A percentile compares a stretch with the other conserved stretches of the same genome.
Evolutionary conservation across 2,113 vertebrate genomes (phyloP).

Genomic region (Ailurus styani): DNA sequence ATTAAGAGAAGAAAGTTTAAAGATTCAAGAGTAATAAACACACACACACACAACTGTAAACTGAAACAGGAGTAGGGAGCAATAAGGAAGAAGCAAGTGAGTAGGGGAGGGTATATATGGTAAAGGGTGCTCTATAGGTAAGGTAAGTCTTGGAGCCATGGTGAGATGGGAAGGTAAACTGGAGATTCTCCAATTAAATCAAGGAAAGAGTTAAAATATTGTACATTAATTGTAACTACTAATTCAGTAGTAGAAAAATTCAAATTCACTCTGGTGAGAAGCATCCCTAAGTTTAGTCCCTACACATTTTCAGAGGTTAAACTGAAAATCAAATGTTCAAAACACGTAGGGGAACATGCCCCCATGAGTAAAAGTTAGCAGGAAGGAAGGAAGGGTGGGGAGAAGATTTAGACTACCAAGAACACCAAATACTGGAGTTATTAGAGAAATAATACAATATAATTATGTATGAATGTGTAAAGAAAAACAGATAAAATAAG

Average conservation of each 20-base stretch:
- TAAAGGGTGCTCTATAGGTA: neutral
- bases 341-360: neutral
- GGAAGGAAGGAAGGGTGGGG: neutral
- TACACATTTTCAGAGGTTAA: neutral
- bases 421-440: neutral
- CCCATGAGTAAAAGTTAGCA: neutral
- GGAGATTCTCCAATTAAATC: neutral
- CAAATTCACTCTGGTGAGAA: neutral
- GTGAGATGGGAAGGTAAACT: neutral
- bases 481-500: neutral
- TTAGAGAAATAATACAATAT: neutral
- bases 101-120: neutral
- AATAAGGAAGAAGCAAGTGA: neutral
- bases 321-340: neutral
- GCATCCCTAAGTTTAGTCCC: neutral
- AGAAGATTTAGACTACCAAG: neutral
- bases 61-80: neutral
- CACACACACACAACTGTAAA: neutral
- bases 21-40: neutral
- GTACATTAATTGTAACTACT: neutral
- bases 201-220: neutral
- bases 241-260: neutral
- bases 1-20: neutral
- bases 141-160: neutral
- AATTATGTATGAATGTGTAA: neutral